phyloP scores from a whole-genome alignment of 2,113 vertebrate genomes.

The Pelvicachromis taeniatus region DNA sequence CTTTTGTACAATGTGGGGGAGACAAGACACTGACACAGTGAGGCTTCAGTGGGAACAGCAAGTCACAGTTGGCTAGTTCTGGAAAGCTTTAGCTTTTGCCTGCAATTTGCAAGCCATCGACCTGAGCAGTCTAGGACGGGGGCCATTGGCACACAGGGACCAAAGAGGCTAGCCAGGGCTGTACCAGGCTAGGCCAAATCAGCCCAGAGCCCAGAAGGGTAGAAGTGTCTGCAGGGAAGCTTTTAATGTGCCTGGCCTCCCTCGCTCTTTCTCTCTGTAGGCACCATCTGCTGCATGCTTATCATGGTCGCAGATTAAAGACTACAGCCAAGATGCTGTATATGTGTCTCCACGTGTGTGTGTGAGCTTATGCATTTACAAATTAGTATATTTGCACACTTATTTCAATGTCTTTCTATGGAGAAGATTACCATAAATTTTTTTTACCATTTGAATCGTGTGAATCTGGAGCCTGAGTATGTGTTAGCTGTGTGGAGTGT shows the following conservation, averaged over 20 bases:
- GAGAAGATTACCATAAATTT: slow-evolving; percentile 7
- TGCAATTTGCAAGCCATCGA: slow-evolving; percentile 21
- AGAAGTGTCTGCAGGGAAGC: slow-evolving; percentile 59
- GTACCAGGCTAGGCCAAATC: slow-evolving; percentile 32
- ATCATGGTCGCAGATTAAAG: slow-evolving; percentile 62
- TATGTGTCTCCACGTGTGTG: neutral
- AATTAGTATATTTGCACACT: neutral
- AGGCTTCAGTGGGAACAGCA: slow-evolving; percentile 17
- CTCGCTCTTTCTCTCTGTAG: slow-evolving; percentile 50
- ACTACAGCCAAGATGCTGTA: slow-evolving; percentile 44
- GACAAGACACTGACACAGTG: neutral
- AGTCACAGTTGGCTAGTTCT: slow-evolving; percentile 29
- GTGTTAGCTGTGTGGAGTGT: neutral
- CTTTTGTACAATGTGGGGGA: neutral
- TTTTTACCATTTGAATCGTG: slow-evolving; percentile 7
- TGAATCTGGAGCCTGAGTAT: slow-evolving; percentile 10
- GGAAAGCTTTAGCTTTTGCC: slow-evolving; percentile 8
- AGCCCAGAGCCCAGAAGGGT: slow-evolving; percentile 53
- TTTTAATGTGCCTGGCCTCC: slow-evolving; percentile 67
- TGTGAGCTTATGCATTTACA: neutral
- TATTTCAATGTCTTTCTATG: slow-evolving; percentile 8
- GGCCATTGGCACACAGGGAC: slow-evolving; percentile 12
- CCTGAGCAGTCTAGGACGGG: slow-evolving; percentile 35
- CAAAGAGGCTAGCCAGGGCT: slow-evolving; percentile 31
- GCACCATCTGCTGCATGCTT: slow-evolving; percentile 69